Conservation (phyloP, 2,888 invertebrate species). For the Drosophila fulvimacula region DNA sequence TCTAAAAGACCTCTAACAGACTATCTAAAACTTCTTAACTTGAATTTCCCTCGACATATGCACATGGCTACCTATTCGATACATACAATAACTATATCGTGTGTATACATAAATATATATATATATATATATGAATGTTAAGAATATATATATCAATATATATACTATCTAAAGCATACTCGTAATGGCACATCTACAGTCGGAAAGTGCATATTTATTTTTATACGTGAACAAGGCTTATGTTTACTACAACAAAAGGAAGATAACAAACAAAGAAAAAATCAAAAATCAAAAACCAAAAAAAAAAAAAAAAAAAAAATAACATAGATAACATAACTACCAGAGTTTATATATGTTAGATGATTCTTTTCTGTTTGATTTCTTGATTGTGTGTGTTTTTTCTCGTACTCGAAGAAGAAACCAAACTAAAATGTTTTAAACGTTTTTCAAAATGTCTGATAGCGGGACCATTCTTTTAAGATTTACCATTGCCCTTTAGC, state of each 20-base stretch:
- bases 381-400: slow-evolving; percentile 54
- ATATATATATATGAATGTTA: slow-evolving; percentile 30
- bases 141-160: slow-evolving; percentile 46
- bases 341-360: slow-evolving; percentile 52
- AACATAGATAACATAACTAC: slow-evolving; percentile 24
- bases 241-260: slow-evolving; percentile 14
- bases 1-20: slow-evolving; percentile 69
- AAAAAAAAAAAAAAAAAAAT: slow-evolving; percentile 2
- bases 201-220: slow-evolving; percentile 70
- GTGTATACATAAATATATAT: slow-evolving; percentile 21
- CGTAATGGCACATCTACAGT: slow-evolving; percentile 24
- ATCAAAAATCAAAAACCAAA: slow-evolving; percentile 3
- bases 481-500: slow-evolving; percentile 85
- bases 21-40: slow-evolving; percentile 54
- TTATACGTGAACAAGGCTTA: slow-evolving; percentile 63
- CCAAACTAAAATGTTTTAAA: slow-evolving; percentile 80
- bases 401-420: slow-evolving; percentile 66
- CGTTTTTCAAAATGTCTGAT: slow-evolving; percentile 85
- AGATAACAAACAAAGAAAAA: background rate
- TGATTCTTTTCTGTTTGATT: slow-evolving; percentile 56
- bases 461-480: slow-evolving; percentile 86
- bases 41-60: slow-evolving; percentile 56
- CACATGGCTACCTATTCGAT: slow-evolving; percentile 72
- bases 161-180: slow-evolving; percentile 30
- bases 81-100: slow-evolving; percentile 21